Base-by-base conservation (phyloP, 2,113 vertebrate species). In the Paramisgurnus dabryanus region DNA sequence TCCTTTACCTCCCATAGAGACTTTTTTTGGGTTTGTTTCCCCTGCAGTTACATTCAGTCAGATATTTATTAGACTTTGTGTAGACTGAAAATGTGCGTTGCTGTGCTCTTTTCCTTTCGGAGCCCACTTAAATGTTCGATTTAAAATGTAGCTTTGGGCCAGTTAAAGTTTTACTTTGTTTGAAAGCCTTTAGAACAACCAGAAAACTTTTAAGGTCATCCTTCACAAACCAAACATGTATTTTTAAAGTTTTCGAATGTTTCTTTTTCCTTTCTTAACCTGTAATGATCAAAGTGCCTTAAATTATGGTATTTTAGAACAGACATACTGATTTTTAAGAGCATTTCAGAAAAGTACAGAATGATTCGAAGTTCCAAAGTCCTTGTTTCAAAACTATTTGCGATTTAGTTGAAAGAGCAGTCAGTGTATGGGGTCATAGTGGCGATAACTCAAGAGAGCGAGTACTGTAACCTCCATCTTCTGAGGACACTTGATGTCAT, bases 181-280 rank as follows among this genome's bases (percentile, higher is more conserved):
- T 53, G 47, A 17, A 50, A 69, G 55, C 55, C n/a, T n/a, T 58
- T 58, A 58, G n/a, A 58, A 45, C 43, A 5, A 45, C 8, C 8
- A 45, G 6, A 11, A 53, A 53, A 53, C 49, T 45, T 68, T 68
- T 22, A 49, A 47, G 10, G 10, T 67, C 40, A 67, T 67, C 8
- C 8, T 45, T 11, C 43, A 40, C n/a, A 67, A 45, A 41, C 17
- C 40, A 67, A 22, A 11, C 65, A 45, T 67, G 17, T 18, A n/a
- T 67, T 47, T 67, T 27, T 27, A 68, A 68, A 68, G 45, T 69
- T 49, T 69, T 49, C 45, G 50, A 7, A 39, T 34, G 13, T 70
- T 4, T 47, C 27, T 39, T 70, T 6, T 53, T 53, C 4, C 45
- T 50, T 69, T 69, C 12, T 49, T 22, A 67, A 22, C 6, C 18